These are phyloP conservation scores for Drosophila bunnanda DNA, from an alignment of 2,888 invertebrate species.

Conservation along the genomic window DNA sequence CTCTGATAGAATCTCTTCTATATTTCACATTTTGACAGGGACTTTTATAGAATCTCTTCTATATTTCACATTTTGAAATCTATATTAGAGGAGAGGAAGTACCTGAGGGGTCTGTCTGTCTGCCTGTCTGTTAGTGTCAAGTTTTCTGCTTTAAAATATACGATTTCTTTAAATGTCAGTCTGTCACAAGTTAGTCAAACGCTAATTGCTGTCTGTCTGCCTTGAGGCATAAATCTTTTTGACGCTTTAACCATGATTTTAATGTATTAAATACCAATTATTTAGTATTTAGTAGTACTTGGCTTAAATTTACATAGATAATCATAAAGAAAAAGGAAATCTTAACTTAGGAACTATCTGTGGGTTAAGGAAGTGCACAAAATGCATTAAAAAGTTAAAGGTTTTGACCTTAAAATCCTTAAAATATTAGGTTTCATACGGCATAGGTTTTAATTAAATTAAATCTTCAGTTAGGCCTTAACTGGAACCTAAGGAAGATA, in stretches of 20 bases:
- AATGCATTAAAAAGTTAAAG: too few species aligned
- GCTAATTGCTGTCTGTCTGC: slow-evolving; percentile 8
- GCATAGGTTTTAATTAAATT: too few species aligned
- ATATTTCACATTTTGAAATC: neutral
- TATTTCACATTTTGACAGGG: too few species aligned
- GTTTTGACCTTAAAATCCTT: too few species aligned
- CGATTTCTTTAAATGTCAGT: slow-evolving; percentile 13
- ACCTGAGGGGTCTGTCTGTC: neutral
- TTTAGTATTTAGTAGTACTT: neutral
- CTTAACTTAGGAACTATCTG: too few species aligned
- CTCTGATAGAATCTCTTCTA: neutral
- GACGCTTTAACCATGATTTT: neutral
- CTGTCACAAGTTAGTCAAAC: slow-evolving; percentile 7
- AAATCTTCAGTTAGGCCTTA: too few species aligned
- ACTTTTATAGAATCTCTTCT: neutral
- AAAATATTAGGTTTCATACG: too few species aligned
- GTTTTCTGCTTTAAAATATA: slow-evolving; percentile 4
- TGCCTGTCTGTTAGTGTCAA: slow-evolving; percentile 1
- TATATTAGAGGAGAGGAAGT: neutral
- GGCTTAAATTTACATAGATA: too few species aligned
- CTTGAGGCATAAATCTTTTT: slow-evolving; percentile 3
- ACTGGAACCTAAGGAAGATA: neutral
- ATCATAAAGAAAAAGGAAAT: too few species aligned
- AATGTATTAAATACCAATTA: neutral
- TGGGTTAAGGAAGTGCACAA: too few species aligned